Base-by-base conservation (phyloP, 1,140 invertebrate species). In the Caligus rogercresseyi region DNA sequence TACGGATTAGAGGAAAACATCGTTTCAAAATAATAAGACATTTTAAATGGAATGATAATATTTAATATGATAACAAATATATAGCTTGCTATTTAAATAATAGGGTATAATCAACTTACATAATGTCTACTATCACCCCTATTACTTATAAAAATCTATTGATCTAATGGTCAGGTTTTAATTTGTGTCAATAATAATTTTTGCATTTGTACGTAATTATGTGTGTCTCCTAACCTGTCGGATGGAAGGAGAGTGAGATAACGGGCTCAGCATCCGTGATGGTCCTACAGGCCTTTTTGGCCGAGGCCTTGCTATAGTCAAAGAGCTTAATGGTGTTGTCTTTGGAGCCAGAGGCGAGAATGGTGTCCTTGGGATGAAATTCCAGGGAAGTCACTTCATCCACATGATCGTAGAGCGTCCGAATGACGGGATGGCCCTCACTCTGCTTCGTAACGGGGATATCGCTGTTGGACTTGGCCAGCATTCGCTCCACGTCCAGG, bases 251-350 rank as follows among this genome's bases (percentile, higher is more conserved):
- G 52, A 99, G 76, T 68, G 87, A 87, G 24, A 84, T 76, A 7
- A 98, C 85, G 61, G 84, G 83, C 72, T 91, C 86, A 0, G 89
- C 83, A 74, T 99, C 95, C 84, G 77, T 90, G 25, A 96, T 89
- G 54, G 87, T 92, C 70, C 91, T 89, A 74, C 88, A 93, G 0
- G 94, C 93, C 72, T 97, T 94, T 73, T 98, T 98, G 0, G 95
- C 92, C 1, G 92, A 94, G 0, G 93, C 88, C 76, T 98, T 98
- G 19, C 90, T 92, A 68, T 89, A 98, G 71, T 98, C 95, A 74
- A 98, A 98, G 18, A 98, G 78, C 72, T 97, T 93, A 21, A 98
- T 83, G 3, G 88, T 91, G 69, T 84, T 88, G 73, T 98, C 95
- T 59, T 84, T 79, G 51, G 89, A 92, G 0, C 93, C 95, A 4